Base-by-base conservation (phyloP, 2,113 vertebrate genomes). In the Chloebia gouldiae region DNA sequence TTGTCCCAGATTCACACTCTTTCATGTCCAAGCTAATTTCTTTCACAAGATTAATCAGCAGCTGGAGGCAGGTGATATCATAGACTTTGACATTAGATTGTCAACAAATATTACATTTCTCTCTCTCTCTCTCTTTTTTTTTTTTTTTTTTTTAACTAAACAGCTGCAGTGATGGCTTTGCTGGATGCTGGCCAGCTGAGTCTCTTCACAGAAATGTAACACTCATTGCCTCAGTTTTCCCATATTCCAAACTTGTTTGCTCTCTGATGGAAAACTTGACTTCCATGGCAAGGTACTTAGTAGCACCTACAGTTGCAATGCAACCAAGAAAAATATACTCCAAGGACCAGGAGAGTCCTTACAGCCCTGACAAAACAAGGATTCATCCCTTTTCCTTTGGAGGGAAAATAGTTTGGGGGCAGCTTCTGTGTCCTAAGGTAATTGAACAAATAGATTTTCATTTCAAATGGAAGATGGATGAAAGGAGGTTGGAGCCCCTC, bases 21-120 rank as follows among this genome's bases (percentile, higher is more conserved):
- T 79, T 54, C 66, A 59, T 44, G 63, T 73, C 69, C 78, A 85
- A 40, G 50, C 39, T 37, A 3, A 72, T 89, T 95, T 82, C 25
- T 92, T 92, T 81, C 57, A 69, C 61, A 31, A 59, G 59, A 89
- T 69, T 84, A 79, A 89, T 84, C 77, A 72, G 63, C 89, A 95
- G 63, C 84, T 92, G 86, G 49, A 85, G 60, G 45, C 60, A 88
- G 40, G 72, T 86, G 77, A 84, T 92, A 71, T 68, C 60, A 92
- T 35, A 40, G 44, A 59, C 37, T 91, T 69, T 91, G 65, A 76
- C 83, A 86, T 64, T 51, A 81, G 31, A n/a, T 61, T 95, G 57
- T 69, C 53, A 89, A 76, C 57, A 92, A 86, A 75, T 77, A 88
- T 49, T 78, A 81, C 39, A 53, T 82, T 80, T 93, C 37, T 79